Evolutionary conservation across 2,888 invertebrate genomes (phyloP).

Genomic region (Phortica magna): DNA sequence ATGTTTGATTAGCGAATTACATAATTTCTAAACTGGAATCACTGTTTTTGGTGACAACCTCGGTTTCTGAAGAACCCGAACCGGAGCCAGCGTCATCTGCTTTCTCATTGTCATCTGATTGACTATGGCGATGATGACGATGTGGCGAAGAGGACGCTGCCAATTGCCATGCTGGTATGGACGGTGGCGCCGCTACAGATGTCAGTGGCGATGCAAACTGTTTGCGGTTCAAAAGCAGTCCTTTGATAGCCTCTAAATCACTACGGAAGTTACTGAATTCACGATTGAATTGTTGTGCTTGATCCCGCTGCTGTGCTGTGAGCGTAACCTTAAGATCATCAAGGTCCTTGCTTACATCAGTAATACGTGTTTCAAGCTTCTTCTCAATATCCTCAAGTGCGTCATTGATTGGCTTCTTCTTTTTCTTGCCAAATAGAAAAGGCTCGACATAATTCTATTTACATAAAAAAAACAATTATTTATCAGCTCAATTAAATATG

Average conservation of each 20-base stretch:
- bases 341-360: conserved; percentile 83
- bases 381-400: conserved; percentile 84
- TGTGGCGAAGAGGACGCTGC: conserved; percentile 73
- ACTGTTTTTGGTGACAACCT: conserved; percentile 86
- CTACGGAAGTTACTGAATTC: conserved; percentile 84
- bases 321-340: conserved; percentile 84
- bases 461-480: conserved; percentile 6
- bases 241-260: conserved; percentile 86
- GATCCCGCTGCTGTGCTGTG: conserved; percentile 77
- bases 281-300: conserved; percentile 79
- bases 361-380: conserved; percentile 81
- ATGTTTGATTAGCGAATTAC: conserved; percentile 76
- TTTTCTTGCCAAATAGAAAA: conserved; percentile 84
- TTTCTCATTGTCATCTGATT: conserved; percentile 78
- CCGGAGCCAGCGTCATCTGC: conserved; percentile 82
- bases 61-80: conserved; percentile 85
- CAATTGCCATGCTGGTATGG: conserved; percentile 90
- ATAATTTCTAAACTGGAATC: conserved; percentile 87
- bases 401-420: conserved; percentile 83
- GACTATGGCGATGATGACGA: conserved; percentile 71
- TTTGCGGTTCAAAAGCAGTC: conserved; percentile 86
- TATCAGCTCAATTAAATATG: background rate
- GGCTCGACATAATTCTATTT: conserved; percentile 83
- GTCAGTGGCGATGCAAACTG: conserved; percentile 87
- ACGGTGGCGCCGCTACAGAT: conserved; percentile 81